A percentile compares a stretch with the other conserved stretches of the same genome.
Evolutionary conservation across 2,113 vertebrate genomes (phyloP).

Genomic region (Chaetura pelagica): DNA sequence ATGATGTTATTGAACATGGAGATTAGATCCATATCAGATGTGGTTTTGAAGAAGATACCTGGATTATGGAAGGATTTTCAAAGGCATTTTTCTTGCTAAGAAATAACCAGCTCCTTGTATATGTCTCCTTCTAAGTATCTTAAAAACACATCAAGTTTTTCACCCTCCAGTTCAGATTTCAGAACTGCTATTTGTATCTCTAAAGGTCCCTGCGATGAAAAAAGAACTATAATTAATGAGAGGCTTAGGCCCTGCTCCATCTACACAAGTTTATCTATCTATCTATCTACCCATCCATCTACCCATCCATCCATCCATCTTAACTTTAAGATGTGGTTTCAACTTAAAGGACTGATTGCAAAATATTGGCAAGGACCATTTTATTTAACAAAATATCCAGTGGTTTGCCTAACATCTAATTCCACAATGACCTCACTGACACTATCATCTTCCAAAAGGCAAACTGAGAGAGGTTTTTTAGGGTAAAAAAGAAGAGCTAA

Average conservation of each 20-base stretch:
- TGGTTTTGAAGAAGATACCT: constrained; percentile 81
- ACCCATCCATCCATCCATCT: neutral
- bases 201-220: constrained; percentile 39
- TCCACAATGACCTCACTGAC: constrained; percentile 27
- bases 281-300: neutral
- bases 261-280: constrained; percentile 23
- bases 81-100: constrained; percentile 83
- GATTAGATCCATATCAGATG: constrained; percentile 85
- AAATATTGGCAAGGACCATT: constrained; percentile 9
- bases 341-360: constrained; percentile 52
- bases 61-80: constrained; percentile 72
- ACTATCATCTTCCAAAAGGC: constrained; percentile 56
- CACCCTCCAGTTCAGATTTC: constrained; percentile 42
- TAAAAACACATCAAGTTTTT: constrained; percentile 77
- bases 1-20: constrained; percentile 82
- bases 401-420: constrained; percentile 51
- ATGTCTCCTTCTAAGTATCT: constrained; percentile 51
- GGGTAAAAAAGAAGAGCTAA: constrained; percentile 41
- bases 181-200: constrained; percentile 44
- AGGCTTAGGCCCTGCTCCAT: neutral
- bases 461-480: constrained; percentile 24
- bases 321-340: constrained; percentile 24
- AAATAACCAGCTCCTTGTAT: constrained; percentile 69
- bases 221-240: constrained; percentile 48
- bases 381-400: constrained; percentile 38